A percentile compares a stretch with the other conserved stretches of the same genome.
Conservation (phyloP, 1,140 invertebrate genomes). For the Leptinotarsa texana region DNA sequence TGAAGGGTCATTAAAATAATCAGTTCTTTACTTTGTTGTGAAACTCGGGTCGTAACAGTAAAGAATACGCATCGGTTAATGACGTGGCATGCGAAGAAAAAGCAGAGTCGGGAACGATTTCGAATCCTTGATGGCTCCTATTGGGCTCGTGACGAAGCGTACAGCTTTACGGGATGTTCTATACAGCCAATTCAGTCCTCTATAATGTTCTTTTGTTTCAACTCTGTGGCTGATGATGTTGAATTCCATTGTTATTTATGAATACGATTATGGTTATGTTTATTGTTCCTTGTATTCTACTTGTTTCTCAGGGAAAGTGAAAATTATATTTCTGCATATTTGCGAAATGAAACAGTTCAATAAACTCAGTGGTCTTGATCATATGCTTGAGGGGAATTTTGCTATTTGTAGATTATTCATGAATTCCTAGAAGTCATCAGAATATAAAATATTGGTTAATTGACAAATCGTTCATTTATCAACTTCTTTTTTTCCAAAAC, state of each 20-base stretch:
- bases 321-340: no score
- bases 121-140: constrained; percentile 33
- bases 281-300: neutral
- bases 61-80: constrained; percentile 45
- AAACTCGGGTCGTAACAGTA: constrained; percentile 36
- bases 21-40: constrained; percentile 40
- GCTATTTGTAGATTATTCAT: no score
- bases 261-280: neutral
- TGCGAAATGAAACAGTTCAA: no score
- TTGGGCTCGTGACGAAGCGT: constrained; percentile 31
- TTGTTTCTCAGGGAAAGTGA: no score
- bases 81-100: constrained; percentile 42
- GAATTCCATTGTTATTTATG: constrained; percentile 1
- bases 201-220: constrained; percentile 23
- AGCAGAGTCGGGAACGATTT: constrained; percentile 34
- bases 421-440: no score
- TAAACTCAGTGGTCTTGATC: no score
- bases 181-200: constrained; percentile 31
- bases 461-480: no score
- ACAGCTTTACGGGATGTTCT: constrained; percentile 21
- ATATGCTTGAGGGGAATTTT: no score
- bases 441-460: no score
- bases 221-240: constrained; percentile 2
- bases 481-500: no score
- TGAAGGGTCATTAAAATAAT: constrained; percentile 38